Conservation (phyloP, 2,797 vertebrate species). For the Acanthornis magna region DNA sequence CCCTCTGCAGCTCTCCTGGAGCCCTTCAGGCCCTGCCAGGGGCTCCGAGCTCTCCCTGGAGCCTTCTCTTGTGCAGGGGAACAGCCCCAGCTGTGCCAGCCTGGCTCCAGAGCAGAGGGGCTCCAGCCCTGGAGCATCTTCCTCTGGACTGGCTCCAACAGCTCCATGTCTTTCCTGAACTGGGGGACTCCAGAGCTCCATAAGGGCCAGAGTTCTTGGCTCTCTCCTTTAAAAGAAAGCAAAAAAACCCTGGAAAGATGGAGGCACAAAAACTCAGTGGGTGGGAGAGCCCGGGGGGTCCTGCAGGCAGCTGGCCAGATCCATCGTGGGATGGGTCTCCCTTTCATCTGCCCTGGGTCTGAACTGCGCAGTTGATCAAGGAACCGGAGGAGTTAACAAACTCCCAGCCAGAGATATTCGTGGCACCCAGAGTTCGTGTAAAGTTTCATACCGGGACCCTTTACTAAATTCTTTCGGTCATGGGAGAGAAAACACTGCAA, state of each 20-base stretch:
- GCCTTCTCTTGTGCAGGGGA: not conserved
- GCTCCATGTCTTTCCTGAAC: not conserved
- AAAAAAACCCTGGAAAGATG: not conserved
- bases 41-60: not conserved
- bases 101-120: not conserved
- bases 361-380: fast-evolving
- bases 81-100: not conserved
- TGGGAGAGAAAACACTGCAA: conserved; percentile 48
- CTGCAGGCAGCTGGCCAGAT: not conserved
- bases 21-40: not conserved
- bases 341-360: not conserved
- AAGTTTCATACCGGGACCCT: conserved; percentile 38
- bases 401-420: conserved; percentile 10
- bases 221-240: not conserved
- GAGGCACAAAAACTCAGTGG: fast-evolving
- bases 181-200: not conserved
- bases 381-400: not conserved
- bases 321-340: not conserved
- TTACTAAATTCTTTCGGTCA: conserved; percentile 50
- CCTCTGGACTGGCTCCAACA: not conserved
- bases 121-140: not conserved
- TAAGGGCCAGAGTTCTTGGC: not conserved
- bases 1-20: not conserved
- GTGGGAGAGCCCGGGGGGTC: not conserved
- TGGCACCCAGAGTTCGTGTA: not conserved